Evolutionary conservation across 2,888 invertebrate species (phyloP).

Genomic region (Acheta domesticus): DNA sequence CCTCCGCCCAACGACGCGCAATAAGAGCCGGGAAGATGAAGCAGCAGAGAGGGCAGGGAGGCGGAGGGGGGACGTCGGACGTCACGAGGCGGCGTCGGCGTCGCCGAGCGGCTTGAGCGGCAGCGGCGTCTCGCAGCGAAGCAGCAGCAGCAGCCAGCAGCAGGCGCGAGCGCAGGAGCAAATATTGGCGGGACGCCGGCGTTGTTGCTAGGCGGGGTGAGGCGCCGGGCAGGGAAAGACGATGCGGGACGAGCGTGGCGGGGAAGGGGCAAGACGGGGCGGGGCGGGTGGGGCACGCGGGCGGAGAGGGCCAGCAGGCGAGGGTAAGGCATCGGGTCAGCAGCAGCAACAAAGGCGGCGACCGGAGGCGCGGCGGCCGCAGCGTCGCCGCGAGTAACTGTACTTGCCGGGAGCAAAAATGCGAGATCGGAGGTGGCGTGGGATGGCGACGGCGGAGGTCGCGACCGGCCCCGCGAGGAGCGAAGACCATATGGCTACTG

Average conservation of each 20-base stretch:
- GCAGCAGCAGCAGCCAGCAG: too few relatives aligned
- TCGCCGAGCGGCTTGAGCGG: too few relatives aligned
- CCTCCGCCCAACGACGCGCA: too few relatives aligned
- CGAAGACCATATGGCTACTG: conserved; percentile 3
- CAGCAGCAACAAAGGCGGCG: not conserved
- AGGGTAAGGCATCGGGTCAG: conserved; percentile 8
- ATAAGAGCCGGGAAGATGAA: too few relatives aligned
- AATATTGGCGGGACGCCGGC: too few relatives aligned
- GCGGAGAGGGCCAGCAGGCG: not conserved
- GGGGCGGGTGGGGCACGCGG: not conserved
- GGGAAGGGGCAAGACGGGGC: not conserved
- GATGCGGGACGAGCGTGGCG: not conserved
- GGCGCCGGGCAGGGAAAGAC: too few relatives aligned
- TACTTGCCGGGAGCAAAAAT: not conserved
- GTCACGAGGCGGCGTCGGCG: too few relatives aligned
- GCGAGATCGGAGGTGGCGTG: not conserved
- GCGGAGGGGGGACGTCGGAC: too few relatives aligned
- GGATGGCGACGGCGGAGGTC: not conserved
- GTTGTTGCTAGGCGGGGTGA: too few relatives aligned
- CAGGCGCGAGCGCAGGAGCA: too few relatives aligned
- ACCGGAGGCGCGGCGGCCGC: not conserved
- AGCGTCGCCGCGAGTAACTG: not conserved
- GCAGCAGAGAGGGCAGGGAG: too few relatives aligned
- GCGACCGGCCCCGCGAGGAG: not conserved
- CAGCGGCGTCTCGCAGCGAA: too few relatives aligned